These are phyloP conservation scores for Cephalotes varians DNA, from an alignment of 2,888 invertebrate genomes.

Conservation along the genomic window DNA sequence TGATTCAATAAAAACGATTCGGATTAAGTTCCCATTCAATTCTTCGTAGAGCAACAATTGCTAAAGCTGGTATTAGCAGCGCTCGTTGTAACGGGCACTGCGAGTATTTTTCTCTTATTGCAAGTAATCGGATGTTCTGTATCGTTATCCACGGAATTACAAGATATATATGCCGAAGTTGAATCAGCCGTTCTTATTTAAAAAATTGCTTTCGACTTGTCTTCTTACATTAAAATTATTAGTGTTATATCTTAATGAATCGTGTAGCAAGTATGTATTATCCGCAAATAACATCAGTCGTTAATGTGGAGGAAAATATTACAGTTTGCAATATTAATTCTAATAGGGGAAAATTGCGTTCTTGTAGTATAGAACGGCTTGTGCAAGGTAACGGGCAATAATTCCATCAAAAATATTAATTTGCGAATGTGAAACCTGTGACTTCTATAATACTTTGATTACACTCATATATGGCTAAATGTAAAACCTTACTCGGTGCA, in stretches of 20 bases:
- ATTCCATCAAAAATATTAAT: constrained; percentile 48
- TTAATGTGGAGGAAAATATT: constrained; percentile 21
- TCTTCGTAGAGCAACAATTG: constrained; percentile 59
- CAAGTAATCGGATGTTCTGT: constrained; percentile 50
- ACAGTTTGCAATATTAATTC: constrained; percentile 17
- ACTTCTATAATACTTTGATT: constrained; percentile 20
- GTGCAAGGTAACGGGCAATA: background rate
- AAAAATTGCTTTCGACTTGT: background rate
- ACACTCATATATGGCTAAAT: constrained; percentile 22
- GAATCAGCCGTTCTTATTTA: background rate
- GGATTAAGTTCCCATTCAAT: constrained; percentile 57
- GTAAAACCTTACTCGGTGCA: constrained; percentile 40
- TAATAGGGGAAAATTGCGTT: constrained; percentile 1
- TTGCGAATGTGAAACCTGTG: constrained; percentile 9
- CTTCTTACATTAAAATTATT: constrained; percentile 7
- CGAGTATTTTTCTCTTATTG: constrained; percentile 60
- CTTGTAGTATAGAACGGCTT: background rate
- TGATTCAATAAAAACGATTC: constrained; percentile 53
- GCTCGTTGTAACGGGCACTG: constrained; percentile 42
- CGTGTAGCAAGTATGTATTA: background rate
- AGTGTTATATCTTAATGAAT: constrained; percentile 15
- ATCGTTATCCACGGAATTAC: constrained; percentile 8
- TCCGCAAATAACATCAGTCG: background rate
- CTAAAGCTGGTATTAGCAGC: constrained; percentile 67
- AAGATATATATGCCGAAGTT: background rate